phyloP scores from a whole-genome alignment of 2,797 vertebrate genomes.

The Chloroceryle inda region DNA sequence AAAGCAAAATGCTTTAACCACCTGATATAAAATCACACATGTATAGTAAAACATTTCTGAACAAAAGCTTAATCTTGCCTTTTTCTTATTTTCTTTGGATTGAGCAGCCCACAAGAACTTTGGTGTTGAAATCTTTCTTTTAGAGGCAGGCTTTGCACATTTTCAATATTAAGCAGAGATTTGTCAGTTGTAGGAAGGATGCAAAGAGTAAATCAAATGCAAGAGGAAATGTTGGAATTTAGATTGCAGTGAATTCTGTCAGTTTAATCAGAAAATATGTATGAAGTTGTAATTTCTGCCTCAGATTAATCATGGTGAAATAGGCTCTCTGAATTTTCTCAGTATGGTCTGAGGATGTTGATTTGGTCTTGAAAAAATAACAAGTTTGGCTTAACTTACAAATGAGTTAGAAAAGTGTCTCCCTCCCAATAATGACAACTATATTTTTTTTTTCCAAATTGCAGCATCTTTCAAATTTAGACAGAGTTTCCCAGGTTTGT shows the following conservation, averaged over 20 bases:
- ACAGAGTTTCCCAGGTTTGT: not conserved
- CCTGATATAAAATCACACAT: not conserved
- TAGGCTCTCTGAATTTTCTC: not conserved
- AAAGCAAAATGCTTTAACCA: not conserved
- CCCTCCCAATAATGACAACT: not conserved
- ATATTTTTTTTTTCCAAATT: not conserved
- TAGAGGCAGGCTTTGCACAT: not conserved
- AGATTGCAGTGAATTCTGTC: not conserved
- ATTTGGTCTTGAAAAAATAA: not conserved
- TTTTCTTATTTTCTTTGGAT: not conserved
- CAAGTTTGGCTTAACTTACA: not conserved
- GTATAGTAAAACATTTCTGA: not conserved
- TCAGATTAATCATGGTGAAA: not conserved
- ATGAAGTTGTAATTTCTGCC: not conserved
- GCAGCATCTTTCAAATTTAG: not conserved
- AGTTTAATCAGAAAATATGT: not conserved
- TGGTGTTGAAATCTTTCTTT: not conserved
- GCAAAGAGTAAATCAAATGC: not conserved
- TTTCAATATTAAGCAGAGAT: not conserved
- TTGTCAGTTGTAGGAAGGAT: not conserved
- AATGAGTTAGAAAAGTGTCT: not conserved
- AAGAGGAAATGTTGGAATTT: not conserved
- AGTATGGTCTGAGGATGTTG: not conserved
- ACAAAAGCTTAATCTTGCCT: not conserved
- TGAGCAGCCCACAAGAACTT: not conserved